Evolutionary conservation across 2,888 invertebrate genomes (phyloP).

Genomic region (Aleiodes leptofemur): DNA sequence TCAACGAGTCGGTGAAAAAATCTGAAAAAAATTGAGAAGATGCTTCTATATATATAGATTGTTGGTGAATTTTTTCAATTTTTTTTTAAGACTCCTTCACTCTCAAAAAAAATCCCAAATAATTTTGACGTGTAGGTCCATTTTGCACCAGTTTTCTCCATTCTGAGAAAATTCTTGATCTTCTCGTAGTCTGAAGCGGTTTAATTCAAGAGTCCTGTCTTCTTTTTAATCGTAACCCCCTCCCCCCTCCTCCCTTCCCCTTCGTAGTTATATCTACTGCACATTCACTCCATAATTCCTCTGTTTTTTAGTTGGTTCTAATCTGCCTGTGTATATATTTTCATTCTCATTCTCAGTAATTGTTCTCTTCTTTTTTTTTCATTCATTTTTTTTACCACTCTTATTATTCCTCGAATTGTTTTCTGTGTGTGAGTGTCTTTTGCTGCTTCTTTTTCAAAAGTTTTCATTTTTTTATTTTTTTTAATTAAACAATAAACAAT

Average conservation of each 20-base stretch:
- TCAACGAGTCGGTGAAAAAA: too few species aligned
- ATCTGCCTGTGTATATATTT: constrained; percentile 30
- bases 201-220: constrained; percentile 64
- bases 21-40: too few species aligned
- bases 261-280: constrained; percentile 30
- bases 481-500: constrained; percentile 28
- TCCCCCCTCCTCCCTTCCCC: not conserved
- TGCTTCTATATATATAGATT: too few species aligned
- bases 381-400: not conserved
- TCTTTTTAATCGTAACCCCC: constrained; percentile 64
- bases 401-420: constrained; percentile 31
- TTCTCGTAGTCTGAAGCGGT: constrained; percentile 66
- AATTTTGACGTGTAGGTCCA: too few species aligned
- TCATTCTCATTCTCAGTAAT: not conserved
- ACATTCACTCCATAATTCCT: constrained; percentile 23
- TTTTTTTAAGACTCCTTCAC: too few species aligned
- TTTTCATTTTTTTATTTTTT: not conserved
- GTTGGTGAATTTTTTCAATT: too few species aligned
- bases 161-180: constrained; percentile 66
- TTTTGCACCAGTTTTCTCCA: not conserved
- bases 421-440: not conserved
- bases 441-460: not conserved
- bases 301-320: constrained; percentile 29
- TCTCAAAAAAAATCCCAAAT: too few species aligned
- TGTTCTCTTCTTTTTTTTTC: not conserved